Evolutionary conservation across 1,140 invertebrate species (phyloP).

Genomic region (Caenorhabditis inopinata): DNA sequence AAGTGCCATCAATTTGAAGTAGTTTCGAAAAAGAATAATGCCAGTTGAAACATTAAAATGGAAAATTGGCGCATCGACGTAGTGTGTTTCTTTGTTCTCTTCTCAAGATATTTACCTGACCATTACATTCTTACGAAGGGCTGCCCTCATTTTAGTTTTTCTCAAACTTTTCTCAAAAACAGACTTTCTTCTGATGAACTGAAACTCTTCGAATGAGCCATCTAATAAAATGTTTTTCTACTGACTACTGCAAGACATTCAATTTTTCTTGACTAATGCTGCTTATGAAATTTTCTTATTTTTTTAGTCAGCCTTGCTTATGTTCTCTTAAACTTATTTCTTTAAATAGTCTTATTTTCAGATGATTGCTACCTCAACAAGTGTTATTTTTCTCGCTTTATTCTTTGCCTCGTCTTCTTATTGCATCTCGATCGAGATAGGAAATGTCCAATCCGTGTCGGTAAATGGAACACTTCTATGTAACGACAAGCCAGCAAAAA

Average conservation of each 20-base stretch:
- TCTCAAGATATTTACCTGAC: background rate
- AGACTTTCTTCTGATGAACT: no score
- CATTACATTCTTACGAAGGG: background rate
- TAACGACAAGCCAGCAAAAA: slow-evolving; percentile 53
- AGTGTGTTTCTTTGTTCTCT: background rate
- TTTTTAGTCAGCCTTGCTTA: no score
- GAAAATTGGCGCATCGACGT: background rate
- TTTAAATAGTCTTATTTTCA: no score
- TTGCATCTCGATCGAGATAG: slow-evolving; percentile 25
- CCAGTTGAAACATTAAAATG: background rate
- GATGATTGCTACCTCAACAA: background rate
- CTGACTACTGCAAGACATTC: background rate
- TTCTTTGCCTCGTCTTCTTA: background rate
- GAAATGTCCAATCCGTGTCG: slow-evolving; percentile 50
- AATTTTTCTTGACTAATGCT: no score
- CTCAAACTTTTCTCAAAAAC: background rate
- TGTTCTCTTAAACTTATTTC: no score
- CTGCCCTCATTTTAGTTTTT: background rate
- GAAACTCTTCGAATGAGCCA: no score
- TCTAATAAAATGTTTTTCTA: background rate
- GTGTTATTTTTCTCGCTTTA: background rate
- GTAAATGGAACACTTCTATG: slow-evolving; percentile 58
- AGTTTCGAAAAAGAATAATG: background rate
- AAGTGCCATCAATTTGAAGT: no score
- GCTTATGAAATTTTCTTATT: background rate